phyloP scores from a whole-genome alignment of 2,888 invertebrate species.

The Microctonus brassicae region DNA sequence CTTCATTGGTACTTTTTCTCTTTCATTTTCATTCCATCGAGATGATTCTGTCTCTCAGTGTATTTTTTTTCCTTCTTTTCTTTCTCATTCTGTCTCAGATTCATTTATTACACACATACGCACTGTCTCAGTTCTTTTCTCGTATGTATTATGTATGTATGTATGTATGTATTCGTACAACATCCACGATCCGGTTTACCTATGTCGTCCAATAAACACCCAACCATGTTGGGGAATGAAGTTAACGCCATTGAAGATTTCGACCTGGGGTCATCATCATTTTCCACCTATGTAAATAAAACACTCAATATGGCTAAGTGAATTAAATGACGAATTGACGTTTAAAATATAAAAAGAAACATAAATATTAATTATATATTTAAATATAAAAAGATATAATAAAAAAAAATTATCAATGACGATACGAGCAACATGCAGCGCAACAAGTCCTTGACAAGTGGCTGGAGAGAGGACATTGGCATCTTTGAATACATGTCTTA shows the following conservation, averaged over 20 bases:
- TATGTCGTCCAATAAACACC: conserved; percentile 67
- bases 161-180: conserved; percentile 14
- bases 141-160: too few species aligned
- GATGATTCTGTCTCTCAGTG: conserved; percentile 53
- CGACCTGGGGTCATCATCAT: not conserved
- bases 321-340: conserved; percentile 8
- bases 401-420: not conserved
- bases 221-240: conserved; percentile 49
- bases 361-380: too few species aligned
- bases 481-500: conserved; percentile 21
- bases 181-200: conserved; percentile 64
- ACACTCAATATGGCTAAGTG: conserved; percentile 2
- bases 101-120: conserved; percentile 43
- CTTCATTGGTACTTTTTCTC: conserved; percentile 46
- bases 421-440: not conserved
- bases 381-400: not conserved
- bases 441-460: conserved; percentile 24
- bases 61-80: not conserved
- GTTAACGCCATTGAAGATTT: conserved; percentile 33
- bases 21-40: conserved; percentile 64
- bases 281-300: not conserved
- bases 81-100: conserved; percentile 25
- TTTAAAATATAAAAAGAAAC: too few species aligned
- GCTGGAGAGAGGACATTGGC: conserved; percentile 22
- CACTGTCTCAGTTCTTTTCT: conserved; percentile 18